Conservation (phyloP, 2,113 vertebrate genomes). For the Myrmophylax atrothorax region DNA sequence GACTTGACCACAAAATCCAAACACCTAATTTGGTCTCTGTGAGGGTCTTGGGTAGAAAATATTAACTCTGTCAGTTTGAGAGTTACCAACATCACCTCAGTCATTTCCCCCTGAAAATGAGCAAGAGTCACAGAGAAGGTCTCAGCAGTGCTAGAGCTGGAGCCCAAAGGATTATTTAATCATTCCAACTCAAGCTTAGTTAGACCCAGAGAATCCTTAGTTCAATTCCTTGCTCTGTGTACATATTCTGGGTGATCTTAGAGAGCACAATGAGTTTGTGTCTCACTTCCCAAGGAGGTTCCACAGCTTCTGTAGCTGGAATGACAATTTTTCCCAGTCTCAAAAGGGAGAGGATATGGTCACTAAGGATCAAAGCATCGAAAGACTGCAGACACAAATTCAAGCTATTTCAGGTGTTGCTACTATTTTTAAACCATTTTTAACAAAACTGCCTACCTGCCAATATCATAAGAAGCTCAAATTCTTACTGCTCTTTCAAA, state of each 20-base stretch:
- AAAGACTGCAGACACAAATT: neutral
- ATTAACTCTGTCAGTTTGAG: neutral
- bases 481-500: neutral
- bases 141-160: neutral
- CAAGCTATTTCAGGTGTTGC: neutral
- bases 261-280: neutral
- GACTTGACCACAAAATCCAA: neutral
- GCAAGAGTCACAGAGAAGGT: neutral
- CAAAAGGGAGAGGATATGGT: neutral
- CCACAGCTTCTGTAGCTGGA: neutral
- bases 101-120: rapidly evolving
- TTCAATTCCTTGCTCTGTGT: neutral
- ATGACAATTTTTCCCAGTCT: neutral
- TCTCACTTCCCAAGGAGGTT: neutral
- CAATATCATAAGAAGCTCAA: neutral
- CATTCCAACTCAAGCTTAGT: neutral
- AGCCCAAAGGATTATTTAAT: neutral
- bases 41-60: neutral
- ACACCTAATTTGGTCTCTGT: neutral
- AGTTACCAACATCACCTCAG: neutral
- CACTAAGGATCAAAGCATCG: neutral
- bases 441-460: neutral
- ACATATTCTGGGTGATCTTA: neutral
- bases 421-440: neutral
- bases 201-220: neutral